Conservation (phyloP, 1,140 invertebrate genomes). For the Pseudomyrmex concolor region DNA sequence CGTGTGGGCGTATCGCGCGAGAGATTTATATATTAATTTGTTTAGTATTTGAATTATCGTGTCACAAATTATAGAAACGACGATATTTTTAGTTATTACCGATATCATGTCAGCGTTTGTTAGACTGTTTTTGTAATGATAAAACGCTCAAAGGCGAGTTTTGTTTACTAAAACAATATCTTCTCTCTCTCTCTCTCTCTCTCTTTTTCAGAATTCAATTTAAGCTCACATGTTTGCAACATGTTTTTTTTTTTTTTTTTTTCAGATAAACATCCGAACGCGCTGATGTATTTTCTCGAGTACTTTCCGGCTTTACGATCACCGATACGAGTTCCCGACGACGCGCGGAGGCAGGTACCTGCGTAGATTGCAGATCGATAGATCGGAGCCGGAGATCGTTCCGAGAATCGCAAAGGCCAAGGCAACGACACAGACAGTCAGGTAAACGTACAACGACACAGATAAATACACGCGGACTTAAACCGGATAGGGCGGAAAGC, state of each 20-base stretch:
- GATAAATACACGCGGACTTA: slow-evolving; percentile 65
- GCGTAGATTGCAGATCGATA: slow-evolving; percentile 72
- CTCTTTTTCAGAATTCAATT: not conserved
- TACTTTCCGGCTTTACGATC: not conserved
- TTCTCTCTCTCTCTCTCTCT: no score
- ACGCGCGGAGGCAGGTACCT: slow-evolving; percentile 26
- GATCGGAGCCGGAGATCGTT: slow-evolving; percentile 68
- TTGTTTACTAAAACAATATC: no score
- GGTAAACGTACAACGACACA: slow-evolving; percentile 50
- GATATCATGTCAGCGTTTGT: not conserved
- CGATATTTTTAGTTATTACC: not conserved
- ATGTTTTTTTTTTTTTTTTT: not conserved
- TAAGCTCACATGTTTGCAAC: not conserved
- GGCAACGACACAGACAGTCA: slow-evolving; percentile 59
- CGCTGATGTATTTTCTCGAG: not conserved
- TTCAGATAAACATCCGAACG: not conserved
- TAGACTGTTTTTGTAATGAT: no score
- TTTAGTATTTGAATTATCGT: not conserved
- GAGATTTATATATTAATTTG: slow-evolving; percentile 7
- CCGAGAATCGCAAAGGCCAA: slow-evolving; percentile 73
- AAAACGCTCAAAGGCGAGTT: no score
- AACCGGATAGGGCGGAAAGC: slow-evolving; percentile 63
- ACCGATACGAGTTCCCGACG: not conserved
- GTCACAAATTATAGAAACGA: not conserved
- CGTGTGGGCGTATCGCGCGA: not conserved